Evolutionary conservation across 2,113 vertebrate genomes (phyloP).

Genomic region (Syrmaticus mikado): DNA sequence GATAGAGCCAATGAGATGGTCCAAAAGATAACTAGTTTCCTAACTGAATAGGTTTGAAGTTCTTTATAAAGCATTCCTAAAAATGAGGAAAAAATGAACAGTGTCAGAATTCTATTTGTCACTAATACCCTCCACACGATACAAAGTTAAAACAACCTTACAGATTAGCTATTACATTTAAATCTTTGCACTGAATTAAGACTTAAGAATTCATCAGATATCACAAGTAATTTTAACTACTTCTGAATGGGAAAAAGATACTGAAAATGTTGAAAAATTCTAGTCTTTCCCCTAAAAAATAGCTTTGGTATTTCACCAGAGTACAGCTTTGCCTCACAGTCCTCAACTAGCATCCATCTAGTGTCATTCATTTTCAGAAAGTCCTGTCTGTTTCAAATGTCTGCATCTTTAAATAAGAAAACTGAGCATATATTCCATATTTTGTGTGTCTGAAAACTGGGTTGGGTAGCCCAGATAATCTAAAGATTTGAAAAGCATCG

Average conservation of each 20-base stretch:
- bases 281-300: neutral
- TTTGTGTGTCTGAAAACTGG: neutral
- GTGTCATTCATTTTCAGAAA: neutral
- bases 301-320: neutral
- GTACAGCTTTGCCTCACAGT: neutral
- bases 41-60: neutral
- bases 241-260: neutral
- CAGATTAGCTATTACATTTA: neutral
- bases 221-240: neutral
- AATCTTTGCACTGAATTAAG: slow-evolving; percentile 30
- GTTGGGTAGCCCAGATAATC: no score
- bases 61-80: neutral
- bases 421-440: neutral
- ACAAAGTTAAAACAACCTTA: neutral
- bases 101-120: neutral
- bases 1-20: neutral
- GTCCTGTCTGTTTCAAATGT: neutral
- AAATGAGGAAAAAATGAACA: neutral
- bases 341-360: neutral
- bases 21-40: neutral
- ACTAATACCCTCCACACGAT: slow-evolving; percentile 4
- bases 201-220: slow-evolving; percentile 22
- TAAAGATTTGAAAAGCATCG: neutral
- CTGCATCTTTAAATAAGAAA: neutral
- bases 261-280: neutral